A percentile compares a stretch with the other conserved stretches of the same genome.
Evolutionary conservation across 92 coral and sea anemone species (phyloP).

Genomic region (Palythoa grandis): DNA sequence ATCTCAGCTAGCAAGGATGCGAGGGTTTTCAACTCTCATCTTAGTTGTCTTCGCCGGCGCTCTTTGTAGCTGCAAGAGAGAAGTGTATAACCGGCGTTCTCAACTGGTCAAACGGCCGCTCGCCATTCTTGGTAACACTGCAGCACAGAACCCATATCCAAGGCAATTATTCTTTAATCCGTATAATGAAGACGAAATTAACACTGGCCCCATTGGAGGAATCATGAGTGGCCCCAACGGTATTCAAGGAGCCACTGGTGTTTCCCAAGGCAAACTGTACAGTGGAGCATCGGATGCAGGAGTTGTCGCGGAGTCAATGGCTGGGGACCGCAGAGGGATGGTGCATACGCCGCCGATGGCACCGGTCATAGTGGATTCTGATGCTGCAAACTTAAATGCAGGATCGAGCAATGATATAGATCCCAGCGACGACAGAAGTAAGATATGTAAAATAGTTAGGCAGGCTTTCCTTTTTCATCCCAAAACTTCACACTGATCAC

Average conservation of each 20-base stretch:
- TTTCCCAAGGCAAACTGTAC: constrained; percentile 17
- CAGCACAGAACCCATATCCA: constrained; percentile 25
- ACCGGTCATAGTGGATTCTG: not conserved
- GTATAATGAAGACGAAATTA: constrained; percentile 8
- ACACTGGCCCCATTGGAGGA: constrained; percentile 30
- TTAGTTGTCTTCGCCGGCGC: not conserved
- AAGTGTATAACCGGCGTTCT: not conserved
- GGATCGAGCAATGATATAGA: not conserved
- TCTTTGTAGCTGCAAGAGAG: constrained; percentile 34
- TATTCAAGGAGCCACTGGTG: constrained; percentile 22
- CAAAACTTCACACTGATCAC: not conserved
- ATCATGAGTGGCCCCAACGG: constrained; percentile 23
- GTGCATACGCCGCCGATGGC: not conserved
- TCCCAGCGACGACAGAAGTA: constrained; percentile 36
- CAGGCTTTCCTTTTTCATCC: not conserved
- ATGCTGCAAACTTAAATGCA: not conserved
- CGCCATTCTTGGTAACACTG: constrained; percentile 1
- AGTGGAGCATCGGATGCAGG: constrained; percentile 2
- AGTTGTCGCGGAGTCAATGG: not conserved
- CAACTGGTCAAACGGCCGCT: constrained; percentile 29
- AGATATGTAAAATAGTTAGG: not conserved
- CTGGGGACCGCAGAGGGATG: constrained; percentile 13
- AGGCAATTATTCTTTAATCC: constrained; percentile 18
- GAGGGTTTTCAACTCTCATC: not conserved
- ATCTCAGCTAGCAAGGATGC: not conserved